A percentile compares a stretch with the other conserved stretches of the same genome.
These are phyloP conservation scores for Sandelia bainsii DNA, from an alignment of 2,797 vertebrate species.

Conservation along the genomic window DNA sequence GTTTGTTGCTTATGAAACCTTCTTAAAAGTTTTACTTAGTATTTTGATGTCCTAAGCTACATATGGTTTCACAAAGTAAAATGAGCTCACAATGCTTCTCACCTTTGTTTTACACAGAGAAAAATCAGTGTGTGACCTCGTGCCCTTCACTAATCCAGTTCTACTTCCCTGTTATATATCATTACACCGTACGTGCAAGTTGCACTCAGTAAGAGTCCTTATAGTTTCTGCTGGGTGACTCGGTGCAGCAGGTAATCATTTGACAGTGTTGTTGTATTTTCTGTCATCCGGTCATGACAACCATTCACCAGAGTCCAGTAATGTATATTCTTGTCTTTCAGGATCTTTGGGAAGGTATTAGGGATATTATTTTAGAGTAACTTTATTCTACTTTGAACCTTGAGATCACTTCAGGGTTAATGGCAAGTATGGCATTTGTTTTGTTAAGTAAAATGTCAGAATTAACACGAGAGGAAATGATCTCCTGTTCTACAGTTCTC, in stretches of 20 bases:
- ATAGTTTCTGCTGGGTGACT: constrained; percentile 8
- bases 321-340: constrained; percentile 4
- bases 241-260: constrained; percentile 49
- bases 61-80: background rate
- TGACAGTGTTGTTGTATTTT: constrained; percentile 41
- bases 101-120: background rate
- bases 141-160: constrained; percentile 24
- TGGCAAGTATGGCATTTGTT: background rate
- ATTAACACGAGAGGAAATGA: background rate
- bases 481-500: background rate
- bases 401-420: constrained; percentile 15
- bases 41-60: background rate
- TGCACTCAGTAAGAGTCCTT: too few species aligned
- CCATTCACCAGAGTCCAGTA: constrained; percentile 43
- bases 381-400: background rate
- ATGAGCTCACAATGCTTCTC: background rate
- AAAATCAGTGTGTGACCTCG: constrained; percentile 24
- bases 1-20: constrained; percentile 6
- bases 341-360: background rate
- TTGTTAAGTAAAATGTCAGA: background rate
- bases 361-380: background rate
- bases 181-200: constrained; percentile 7
- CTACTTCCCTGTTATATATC: constrained; percentile 26
- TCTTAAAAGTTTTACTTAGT: background rate
- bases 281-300: constrained; percentile 20